Conservation (phyloP, 2,888 invertebrate genomes). For the Timandra comae region DNA sequence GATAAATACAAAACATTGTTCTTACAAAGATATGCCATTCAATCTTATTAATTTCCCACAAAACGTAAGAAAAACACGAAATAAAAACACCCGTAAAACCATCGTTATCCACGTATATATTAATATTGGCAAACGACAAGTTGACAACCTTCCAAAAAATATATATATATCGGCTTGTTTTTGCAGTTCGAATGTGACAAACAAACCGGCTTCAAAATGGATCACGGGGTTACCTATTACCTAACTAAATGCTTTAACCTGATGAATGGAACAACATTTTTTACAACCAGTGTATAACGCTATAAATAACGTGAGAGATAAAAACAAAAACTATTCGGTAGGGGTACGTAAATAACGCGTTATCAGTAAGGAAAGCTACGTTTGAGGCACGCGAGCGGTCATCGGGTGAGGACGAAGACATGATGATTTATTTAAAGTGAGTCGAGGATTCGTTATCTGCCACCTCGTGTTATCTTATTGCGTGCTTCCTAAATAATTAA, state of each 20-base stretch:
- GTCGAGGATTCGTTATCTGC: conserved; percentile 69
- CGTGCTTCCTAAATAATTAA: conserved; percentile 79
- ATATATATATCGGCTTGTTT: conserved; percentile 34
- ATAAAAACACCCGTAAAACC: conserved; percentile 28
- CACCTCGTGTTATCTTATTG: conserved; percentile 76
- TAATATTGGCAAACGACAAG: conserved; percentile 43
- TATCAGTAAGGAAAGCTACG: conserved; percentile 34
- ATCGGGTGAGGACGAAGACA: conserved; percentile 29
- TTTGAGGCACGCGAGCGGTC: conserved; percentile 27
- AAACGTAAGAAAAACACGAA: conserved; percentile 25
- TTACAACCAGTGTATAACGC: conserved; percentile 27
- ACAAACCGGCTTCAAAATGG: conserved; percentile 26
- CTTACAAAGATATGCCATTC: too few species aligned
- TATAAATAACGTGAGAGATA: conserved; percentile 36
- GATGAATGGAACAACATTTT: conserved; percentile 32
- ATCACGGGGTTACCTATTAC: conserved; percentile 23
- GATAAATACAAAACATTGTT: too few species aligned
- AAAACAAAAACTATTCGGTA: conserved; percentile 37
- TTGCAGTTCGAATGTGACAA: conserved; percentile 25
- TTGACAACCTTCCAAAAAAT: conserved; percentile 49
- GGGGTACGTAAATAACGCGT: conserved; percentile 46
- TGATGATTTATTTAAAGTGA: conserved; percentile 68
- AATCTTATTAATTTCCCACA: conserved; percentile 26
- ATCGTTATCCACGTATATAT: conserved; percentile 32
- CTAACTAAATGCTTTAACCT: conserved; percentile 27